phyloP scores from a whole-genome alignment of 2,888 invertebrate genomes.

The Phengaris alcon region DNA sequence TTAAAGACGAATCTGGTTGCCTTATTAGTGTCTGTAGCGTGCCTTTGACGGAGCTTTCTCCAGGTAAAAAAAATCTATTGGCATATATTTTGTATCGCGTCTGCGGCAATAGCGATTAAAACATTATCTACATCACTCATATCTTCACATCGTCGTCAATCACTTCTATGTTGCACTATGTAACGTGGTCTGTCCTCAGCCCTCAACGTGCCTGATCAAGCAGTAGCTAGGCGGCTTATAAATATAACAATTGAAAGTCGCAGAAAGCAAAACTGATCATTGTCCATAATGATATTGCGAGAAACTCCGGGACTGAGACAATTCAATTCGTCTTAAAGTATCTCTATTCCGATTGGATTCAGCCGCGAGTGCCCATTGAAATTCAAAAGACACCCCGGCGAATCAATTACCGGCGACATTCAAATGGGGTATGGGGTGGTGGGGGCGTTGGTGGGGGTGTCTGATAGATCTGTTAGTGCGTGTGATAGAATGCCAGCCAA shows the following conservation, averaged over 20 bases:
- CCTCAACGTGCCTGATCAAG: no score
- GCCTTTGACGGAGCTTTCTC: no score
- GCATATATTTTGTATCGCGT: no score
- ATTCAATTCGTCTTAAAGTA: conserved; percentile 23
- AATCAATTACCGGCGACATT: conserved; percentile 72
- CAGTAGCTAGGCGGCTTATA: not conserved
- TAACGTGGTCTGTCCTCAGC: no score
- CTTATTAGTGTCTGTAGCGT: no score
- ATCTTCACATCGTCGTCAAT: no score
- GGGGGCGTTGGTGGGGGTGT: conserved; percentile 10
- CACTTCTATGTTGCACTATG: no score
- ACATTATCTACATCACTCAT: no score
- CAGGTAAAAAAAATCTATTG: no score
- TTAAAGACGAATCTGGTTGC: no score
- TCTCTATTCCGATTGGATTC: conserved; percentile 37
- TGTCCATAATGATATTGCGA: not conserved
- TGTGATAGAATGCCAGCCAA: conserved; percentile 74
- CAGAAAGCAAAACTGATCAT: not conserved
- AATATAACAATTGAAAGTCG: not conserved
- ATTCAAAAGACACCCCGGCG: conserved; percentile 68
- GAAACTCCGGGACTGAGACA: not conserved
- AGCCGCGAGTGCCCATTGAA: conserved; percentile 59
- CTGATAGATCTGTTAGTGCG: conserved; percentile 75
- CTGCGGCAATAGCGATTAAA: no score
- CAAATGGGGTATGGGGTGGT: conserved; percentile 49